Percentiles rank a stretch among this genome's conserved stretches.
These are phyloP conservation scores for Laticauda colubrina DNA, from an alignment of 2,113 vertebrate species.

Conservation along the genomic window DNA sequence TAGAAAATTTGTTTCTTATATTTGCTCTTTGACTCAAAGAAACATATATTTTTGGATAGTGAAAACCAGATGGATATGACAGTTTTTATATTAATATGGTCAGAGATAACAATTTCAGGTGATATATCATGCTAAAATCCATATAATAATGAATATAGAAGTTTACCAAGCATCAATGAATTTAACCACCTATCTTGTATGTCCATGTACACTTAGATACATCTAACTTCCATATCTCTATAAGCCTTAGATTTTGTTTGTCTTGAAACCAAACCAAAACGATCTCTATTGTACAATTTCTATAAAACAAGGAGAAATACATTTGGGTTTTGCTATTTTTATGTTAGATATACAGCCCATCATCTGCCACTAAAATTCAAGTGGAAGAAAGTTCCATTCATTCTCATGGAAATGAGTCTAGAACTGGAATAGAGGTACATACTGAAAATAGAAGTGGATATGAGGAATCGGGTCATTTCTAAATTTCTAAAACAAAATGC, in stretches of 20 bases:
- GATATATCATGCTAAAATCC: neutral
- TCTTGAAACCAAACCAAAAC: neutral
- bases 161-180: neutral
- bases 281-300: neutral
- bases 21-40: neutral
- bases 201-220: neutral
- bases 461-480: neutral
- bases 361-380: neutral
- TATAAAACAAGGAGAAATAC: neutral
- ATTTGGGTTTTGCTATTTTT: neutral
- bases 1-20: neutral
- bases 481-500: neutral
- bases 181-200: neutral
- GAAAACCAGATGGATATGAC: neutral
- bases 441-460: neutral
- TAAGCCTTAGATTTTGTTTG: neutral
- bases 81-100: neutral
- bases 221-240: neutral
- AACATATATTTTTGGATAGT: neutral
- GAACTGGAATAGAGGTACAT: neutral
- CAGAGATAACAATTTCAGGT: neutral
- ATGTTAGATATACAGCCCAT: neutral
- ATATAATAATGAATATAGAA: neutral
- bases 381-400: neutral
- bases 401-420: neutral